Percentiles rank a stretch among this genome's conserved stretches.
Evolutionary conservation across 2,113 vertebrate species (phyloP).

Genomic region (Lepisosteus oculatus): DNA sequence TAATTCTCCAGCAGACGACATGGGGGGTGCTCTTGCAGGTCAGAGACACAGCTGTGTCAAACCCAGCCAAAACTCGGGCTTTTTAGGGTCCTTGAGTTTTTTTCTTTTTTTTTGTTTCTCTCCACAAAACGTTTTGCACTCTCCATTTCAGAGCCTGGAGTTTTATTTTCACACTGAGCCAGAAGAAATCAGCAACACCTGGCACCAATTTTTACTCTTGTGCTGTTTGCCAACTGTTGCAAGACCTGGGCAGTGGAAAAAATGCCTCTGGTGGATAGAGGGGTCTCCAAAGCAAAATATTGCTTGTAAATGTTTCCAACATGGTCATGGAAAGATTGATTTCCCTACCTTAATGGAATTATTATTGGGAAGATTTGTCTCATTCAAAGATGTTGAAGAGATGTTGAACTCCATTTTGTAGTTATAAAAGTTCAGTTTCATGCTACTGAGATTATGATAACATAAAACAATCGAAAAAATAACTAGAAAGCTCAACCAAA

Average conservation of each 20-base stretch:
- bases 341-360: neutral
- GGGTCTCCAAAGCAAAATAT: slow-evolving; percentile 2
- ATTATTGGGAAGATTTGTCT: slow-evolving; percentile 1
- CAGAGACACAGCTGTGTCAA: neutral
- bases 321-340: neutral
- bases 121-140: neutral
- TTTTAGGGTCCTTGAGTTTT: neutral
- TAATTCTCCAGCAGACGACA: neutral
- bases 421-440: neutral
- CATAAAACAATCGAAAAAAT: too few species aligned
- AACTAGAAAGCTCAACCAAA: too few species aligned
- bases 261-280: neutral
- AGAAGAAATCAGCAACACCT: neutral
- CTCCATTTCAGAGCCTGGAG: neutral
- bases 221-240: neutral
- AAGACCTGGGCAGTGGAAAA: neutral
- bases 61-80: neutral
- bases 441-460: too few species aligned
- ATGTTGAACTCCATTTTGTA: neutral
- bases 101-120: too few species aligned
- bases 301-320: slow-evolving; percentile 3
- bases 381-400: neutral
- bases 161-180: neutral
- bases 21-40: neutral
- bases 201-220: neutral